Evolutionary conservation across 2,888 invertebrate species (phyloP), one percentile per base, ranked within the genome.

Genomic region (Gibbula magus): DNA sequence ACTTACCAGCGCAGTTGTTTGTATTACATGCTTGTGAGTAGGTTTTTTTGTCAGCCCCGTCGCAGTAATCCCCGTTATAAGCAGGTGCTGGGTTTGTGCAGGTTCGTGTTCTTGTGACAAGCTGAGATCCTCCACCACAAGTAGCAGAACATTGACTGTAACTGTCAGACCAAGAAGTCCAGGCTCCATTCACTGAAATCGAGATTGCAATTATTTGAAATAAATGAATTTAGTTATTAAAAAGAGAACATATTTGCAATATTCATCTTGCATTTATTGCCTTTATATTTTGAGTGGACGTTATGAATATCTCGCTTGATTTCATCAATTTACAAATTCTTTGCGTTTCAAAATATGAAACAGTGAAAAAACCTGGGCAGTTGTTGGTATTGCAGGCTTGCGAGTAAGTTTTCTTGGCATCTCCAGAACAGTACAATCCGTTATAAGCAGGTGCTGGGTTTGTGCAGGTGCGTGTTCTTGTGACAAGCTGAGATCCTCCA

Each of bases 51-150:
- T n/a, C 45, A 2, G 51, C 16, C n/a, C 74, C 74, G 22, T n/a
- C 22, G 51, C 74, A 74, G 10, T 74, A 25, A 20, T 25, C 51
- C 5, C 74, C 74, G 18, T 16, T 25, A 25, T 51, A 39, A 29
- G 22, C 51, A 39, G 74, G 74, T n/a, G 74, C 22, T n/a, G 74
- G 74, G 51, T 74, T 74, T 39, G 45, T 52, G 29, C 74, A 74
- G 25, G 74, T 74, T 74, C 74, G n/a, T 20, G 74, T 74, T 51
- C 74, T 45, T 22, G 51, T 51, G 20, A 74, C 74, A 20, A 74
- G 35, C 51, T 74, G 74, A 52, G 45, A 22, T 25, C 74, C 74
- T 25, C 74, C 74, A 39, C 74, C 74, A 35, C 74, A 74, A 10
- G 74, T 20, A 45, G 22, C 51, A 25, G 74, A 74, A 51, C 74